These are phyloP conservation scores for Dasypus novemcinctus DNA, from an alignment of 2,113 vertebrate genomes.

Conservation along the genomic window DNA sequence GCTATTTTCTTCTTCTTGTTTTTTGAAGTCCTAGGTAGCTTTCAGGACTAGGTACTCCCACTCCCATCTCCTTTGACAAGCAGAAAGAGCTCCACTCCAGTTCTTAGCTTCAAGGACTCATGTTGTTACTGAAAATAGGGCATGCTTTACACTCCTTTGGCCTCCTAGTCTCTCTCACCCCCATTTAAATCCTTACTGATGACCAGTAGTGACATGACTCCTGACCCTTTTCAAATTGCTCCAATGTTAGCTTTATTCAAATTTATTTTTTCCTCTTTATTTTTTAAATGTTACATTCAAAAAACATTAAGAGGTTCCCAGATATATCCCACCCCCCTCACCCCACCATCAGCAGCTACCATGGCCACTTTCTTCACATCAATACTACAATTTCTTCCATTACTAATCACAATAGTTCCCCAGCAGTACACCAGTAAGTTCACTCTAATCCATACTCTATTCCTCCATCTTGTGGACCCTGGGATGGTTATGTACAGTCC, in stretches of 20 bases:
- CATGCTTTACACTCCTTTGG: neutral
- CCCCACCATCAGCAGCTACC: too few species aligned
- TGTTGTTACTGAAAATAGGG: neutral
- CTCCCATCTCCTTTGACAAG: neutral
- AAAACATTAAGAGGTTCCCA: too few species aligned
- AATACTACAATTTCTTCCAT: too few species aligned
- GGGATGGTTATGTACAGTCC: too few species aligned
- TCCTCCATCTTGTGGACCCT: too few species aligned
- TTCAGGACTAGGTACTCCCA: neutral
- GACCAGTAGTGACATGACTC: neutral
- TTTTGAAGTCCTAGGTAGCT: neutral
- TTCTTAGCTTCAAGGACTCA: neutral
- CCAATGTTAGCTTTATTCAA: neutral
- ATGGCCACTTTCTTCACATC: too few species aligned
- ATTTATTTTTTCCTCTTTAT: too few species aligned
- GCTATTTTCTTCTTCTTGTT: neutral
- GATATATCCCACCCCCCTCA: too few species aligned
- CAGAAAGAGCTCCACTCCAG: neutral
- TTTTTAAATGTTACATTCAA: too few species aligned
- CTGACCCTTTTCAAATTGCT: neutral
- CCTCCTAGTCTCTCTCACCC: neutral
- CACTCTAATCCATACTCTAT: too few species aligned
- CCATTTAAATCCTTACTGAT: neutral
- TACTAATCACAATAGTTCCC: too few species aligned
- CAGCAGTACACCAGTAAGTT: too few species aligned